Conservation (phyloP, 2,113 vertebrate species). For the Oenanthe oenanthe region DNA sequence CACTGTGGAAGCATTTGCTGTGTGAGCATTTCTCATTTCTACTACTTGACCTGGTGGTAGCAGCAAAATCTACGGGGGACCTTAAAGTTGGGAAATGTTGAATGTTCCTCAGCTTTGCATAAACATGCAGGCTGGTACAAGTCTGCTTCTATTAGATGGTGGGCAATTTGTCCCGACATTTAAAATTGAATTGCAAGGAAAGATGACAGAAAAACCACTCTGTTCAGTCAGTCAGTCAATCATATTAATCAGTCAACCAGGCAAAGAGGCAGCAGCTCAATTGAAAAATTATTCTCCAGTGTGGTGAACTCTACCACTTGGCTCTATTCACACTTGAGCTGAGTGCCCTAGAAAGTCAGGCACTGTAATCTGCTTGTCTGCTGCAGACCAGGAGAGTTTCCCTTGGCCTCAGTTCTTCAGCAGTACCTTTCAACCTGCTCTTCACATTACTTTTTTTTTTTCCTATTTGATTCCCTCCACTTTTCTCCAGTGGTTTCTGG, state of each 20-base stretch:
- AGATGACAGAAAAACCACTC: rapidly evolving
- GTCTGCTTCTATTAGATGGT: not conserved
- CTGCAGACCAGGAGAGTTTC: not conserved
- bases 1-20: not conserved
- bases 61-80: not conserved
- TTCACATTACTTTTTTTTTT: not conserved
- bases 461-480: not conserved
- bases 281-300: not conserved
- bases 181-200: not conserved
- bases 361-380: not conserved
- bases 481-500: not conserved
- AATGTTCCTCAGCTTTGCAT: not conserved
- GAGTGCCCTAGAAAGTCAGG: not conserved
- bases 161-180: not conserved
- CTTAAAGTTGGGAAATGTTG: not conserved
- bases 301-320: not conserved
- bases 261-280: not conserved
- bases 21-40: constrained; percentile 13
- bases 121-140: not conserved
- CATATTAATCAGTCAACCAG: not conserved
- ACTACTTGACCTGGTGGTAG: not conserved
- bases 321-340: not conserved
- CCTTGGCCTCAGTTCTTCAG: not conserved
- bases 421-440: not conserved
- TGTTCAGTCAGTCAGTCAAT: not conserved